Percentiles rank a stretch among this genome's conserved stretches.
Conservation (phyloP, 1,140 invertebrate species). For the Daktulosphaira vitifoliae region DNA sequence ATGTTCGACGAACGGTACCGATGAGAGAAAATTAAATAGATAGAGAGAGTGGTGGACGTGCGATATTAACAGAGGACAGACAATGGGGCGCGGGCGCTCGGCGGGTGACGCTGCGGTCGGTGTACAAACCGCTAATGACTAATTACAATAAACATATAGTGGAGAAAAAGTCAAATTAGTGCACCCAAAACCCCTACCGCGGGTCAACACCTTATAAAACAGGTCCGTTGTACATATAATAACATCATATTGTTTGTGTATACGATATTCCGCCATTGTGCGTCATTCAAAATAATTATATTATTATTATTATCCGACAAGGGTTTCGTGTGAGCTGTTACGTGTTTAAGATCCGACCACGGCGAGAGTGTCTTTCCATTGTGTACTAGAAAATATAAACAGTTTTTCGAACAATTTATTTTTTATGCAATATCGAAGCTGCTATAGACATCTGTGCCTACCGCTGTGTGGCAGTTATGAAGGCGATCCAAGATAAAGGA, state of each 20-base stretch:
- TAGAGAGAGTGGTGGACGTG: too few relatives aligned
- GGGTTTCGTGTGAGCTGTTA: too few relatives aligned
- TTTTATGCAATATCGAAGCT: background rate
- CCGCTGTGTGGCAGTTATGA: too few relatives aligned
- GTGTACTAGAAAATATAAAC: background rate
- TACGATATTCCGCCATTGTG: background rate
- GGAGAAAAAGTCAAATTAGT: constrained; percentile 28
- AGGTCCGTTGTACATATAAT: too few relatives aligned
- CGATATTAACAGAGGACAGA: background rate
- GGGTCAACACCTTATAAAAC: constrained; percentile 14
- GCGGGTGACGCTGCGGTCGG: constrained; percentile 4
- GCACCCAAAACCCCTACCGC: constrained; percentile 20
- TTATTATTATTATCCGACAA: background rate
- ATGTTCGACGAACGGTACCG: too few relatives aligned
- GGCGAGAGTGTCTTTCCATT: constrained; percentile 7
- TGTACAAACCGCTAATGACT: constrained; percentile 4
- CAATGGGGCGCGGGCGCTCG: constrained; percentile 18
- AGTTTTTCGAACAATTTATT: constrained; percentile 9
- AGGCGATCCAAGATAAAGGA: too few relatives aligned
- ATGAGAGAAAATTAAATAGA: too few relatives aligned
- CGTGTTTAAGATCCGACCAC: background rate
- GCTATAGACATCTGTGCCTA: too few relatives aligned
- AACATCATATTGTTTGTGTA: too few relatives aligned
- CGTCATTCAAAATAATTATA: background rate
- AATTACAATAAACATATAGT: constrained; percentile 9